phyloP scores from a whole-genome alignment of 2,797 vertebrate species.

The Peromyscus melanophrys region DNA sequence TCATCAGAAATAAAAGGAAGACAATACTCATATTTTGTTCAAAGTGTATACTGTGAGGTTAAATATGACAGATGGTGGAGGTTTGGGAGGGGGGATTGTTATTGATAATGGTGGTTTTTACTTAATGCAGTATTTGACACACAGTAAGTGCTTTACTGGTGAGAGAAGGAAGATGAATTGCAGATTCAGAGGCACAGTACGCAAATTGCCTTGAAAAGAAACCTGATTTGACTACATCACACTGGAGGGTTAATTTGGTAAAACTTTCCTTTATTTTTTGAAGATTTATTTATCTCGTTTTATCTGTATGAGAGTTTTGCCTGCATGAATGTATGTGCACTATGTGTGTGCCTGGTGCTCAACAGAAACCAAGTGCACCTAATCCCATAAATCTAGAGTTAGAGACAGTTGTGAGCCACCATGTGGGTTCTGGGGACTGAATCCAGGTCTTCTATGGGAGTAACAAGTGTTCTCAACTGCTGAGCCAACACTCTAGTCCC shows the following conservation, averaged over 20 bases:
- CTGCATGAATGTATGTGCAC: background rate
- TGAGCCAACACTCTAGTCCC: background rate
- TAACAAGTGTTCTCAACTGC: background rate
- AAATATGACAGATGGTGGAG: background rate
- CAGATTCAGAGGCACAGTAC: background rate
- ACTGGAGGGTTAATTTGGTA: background rate
- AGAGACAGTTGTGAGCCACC: background rate
- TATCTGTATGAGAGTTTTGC: background rate
- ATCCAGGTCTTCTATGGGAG: background rate
- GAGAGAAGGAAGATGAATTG: background rate
- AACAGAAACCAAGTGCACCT: background rate
- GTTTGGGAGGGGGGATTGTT: background rate
- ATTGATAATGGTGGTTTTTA: background rate
- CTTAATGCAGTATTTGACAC: background rate
- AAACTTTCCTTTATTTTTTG: constrained; percentile 28
- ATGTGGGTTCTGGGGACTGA: background rate
- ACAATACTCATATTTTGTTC: constrained; percentile 2
- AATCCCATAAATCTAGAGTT: background rate
- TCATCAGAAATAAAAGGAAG: constrained; percentile 55
- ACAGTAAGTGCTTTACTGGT: background rate
- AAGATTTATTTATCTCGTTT: background rate
- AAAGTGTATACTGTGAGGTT: background rate
- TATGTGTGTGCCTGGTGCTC: background rate
- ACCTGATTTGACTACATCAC: background rate
- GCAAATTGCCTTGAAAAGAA: background rate